Evolutionary conservation across 2,797 vertebrate species (phyloP), one percentile per base, ranked within the genome.

Genomic region (Halcyon badia): DNA sequence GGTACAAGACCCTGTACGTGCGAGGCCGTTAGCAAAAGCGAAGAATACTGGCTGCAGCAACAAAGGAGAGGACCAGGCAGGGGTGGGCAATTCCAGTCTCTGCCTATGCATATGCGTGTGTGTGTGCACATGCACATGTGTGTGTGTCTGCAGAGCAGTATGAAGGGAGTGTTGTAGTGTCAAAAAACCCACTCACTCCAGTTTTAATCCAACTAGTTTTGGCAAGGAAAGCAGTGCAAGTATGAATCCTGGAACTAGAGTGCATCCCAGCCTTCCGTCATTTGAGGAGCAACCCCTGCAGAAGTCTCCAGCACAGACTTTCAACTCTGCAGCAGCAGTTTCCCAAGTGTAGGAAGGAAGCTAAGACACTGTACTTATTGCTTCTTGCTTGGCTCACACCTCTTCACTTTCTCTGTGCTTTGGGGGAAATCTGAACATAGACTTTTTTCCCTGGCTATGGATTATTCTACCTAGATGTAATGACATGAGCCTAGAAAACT

Each of bases 351-450:
- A 41, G 31, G 24, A 39, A 60, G 61, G 39, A 33, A 93, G 57
- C 48, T 22, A 21, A 26, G 33, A 1, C 8, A 4, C 9, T 3
- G 9, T 49, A 52, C 20, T 2, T 0, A 0, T 54, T 71, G 58
- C 42, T 44, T 58, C 46, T 49, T 8, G 1, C n/a, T 21, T 54
- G 20, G 51, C 30, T 80, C 60, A 39, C 10, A 44, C 9, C 5
- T 66, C 65, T 70, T 52, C 1, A 2, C 21, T 57, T 44, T 37
- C 65, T 66, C 66, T 31, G 41, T 52, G 25, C 33, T 88, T 64
- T 81, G 33, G 6, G 11, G 31, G 18, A 61, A 84, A 79, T 26
- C 11, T 37, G 39, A 71, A 39, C 17, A 48, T 5, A 19, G 31
- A 37, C 14, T 62, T 68, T 57, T 79, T 17, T 46, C 18, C 79